A percentile compares a stretch with the other conserved stretches of the same genome.
These are phyloP conservation scores for Thalassoma bifasciatum DNA, from an alignment of 2,113 vertebrate genomes.

Conservation along the genomic window DNA sequence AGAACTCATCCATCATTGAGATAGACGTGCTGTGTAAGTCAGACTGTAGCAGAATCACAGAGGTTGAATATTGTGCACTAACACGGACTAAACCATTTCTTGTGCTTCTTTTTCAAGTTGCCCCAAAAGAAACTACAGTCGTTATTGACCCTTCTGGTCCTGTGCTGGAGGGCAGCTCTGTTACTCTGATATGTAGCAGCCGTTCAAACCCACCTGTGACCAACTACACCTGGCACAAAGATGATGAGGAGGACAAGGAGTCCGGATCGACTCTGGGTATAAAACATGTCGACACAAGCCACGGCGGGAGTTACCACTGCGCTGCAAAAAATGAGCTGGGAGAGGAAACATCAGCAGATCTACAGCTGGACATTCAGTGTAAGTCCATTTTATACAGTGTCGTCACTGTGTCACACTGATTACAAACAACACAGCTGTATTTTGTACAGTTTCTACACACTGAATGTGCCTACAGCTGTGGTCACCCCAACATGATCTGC, in stretches of 20 bases:
- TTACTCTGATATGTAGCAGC: slow-evolving; percentile 71
- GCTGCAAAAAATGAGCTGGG: slow-evolving; percentile 60
- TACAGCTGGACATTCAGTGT: slow-evolving; percentile 72
- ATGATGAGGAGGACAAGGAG: slow-evolving; percentile 33
- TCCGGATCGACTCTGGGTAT: slow-evolving; percentile 26
- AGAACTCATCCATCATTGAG: slow-evolving; percentile 64
- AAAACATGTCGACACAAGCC: slow-evolving; percentile 1
- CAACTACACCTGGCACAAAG: slow-evolving; percentile 79
- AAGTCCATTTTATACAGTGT: slow-evolving; percentile 49
- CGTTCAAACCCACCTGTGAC: slow-evolving; percentile 73
- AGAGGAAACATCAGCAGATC: slow-evolving; percentile 29
- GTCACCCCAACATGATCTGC: slow-evolving; percentile 26
- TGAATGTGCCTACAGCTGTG: slow-evolving; percentile 47
- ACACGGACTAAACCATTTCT: not conserved
- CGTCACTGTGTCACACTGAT: slow-evolving; percentile 16
- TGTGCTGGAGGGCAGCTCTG: slow-evolving; percentile 62
- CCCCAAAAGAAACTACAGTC: slow-evolving; percentile 70
- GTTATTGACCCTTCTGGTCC: slow-evolving; percentile 32
- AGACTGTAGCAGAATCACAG: not conserved
- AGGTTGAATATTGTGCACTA: not conserved
- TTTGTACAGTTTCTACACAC: slow-evolving; percentile 1
- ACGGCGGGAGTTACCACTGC: slow-evolving; percentile 66
- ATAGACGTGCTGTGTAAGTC: slow-evolving; percentile 72
- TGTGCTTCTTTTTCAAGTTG: slow-evolving; percentile 54
- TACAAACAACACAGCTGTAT: slow-evolving; percentile 25